Evolutionary conservation across 2,113 vertebrate genomes (phyloP), one percentile per base, ranked within the genome.

Genomic region (Grus americana): DNA sequence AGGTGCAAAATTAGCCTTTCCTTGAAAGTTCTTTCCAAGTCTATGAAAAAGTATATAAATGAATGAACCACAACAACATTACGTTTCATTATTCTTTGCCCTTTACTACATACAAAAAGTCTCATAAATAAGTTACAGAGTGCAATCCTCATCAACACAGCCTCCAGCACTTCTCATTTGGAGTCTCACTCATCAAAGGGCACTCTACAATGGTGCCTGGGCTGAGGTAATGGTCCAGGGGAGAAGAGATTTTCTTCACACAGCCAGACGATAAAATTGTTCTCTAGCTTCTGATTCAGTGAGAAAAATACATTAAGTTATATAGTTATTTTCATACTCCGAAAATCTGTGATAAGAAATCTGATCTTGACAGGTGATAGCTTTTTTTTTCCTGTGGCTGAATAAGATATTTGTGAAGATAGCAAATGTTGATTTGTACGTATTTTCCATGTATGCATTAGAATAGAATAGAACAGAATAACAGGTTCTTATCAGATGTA

Each of bases 81-180:
- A 73, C 0, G 0, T 94, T 94, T 95, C 74, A 88, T 95, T 96
- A 92, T 94, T 91, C 73, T 92, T 80, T 96, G 74, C 73, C 86
- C 91, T 96, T 97, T 95, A 68, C 68, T 70, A n/a, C 38, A 57
- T 47, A 89, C 30, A 66, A 80, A 81, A 74, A 44, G 12, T 36
- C 86, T 92, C 80, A 95, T 96, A 92, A 95, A 96, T 96, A 95
- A 93, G 68, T 94, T 96, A 89, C 30, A 90, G 63, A 86, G 57
- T 79, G 46, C 81, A 96, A 70, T 86, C 46, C 61, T 95, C 89
- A 94, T 92, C 94, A 95, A 78, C 62, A 82, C 36, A 79, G 78
- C 93, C 92, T 92, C 49, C 61, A 88, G 81, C 57, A 57, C 65
- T 86, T 93, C 44, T 86, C 62, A 84, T 95, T 94, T 93, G 68